These are phyloP conservation scores for Caenorhabditis sp. DNA, from an alignment of 2,888 invertebrate genomes.

Conservation along the genomic window DNA sequence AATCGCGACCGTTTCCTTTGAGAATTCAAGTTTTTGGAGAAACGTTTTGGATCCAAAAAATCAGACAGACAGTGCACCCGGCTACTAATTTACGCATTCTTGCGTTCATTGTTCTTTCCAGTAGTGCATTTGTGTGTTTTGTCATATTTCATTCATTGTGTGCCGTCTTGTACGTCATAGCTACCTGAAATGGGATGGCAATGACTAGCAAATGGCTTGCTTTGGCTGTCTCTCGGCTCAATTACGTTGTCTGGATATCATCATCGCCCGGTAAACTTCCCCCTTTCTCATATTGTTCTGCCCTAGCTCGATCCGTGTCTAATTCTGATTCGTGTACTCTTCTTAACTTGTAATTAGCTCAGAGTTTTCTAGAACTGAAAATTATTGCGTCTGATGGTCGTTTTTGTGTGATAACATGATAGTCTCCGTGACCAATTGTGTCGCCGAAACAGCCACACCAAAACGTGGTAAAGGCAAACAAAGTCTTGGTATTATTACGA, in stretches of 20 bases:
- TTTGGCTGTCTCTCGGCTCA: too few species aligned
- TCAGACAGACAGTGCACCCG: slow-evolving; percentile 13
- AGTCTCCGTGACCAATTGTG: background rate
- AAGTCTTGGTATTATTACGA: too few species aligned
- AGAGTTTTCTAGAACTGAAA: background rate
- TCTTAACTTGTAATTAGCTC: background rate
- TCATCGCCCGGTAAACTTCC: too few species aligned
- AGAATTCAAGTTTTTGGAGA: background rate
- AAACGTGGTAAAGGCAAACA: too few species aligned
- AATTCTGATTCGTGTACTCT: background rate
- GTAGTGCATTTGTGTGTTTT: slow-evolving; percentile 52
- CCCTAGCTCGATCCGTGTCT: background rate
- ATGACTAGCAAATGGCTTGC: slow-evolving; percentile 36
- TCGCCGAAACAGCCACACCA: background rate
- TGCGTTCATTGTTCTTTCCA: slow-evolving; percentile 32
- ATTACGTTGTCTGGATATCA: too few species aligned
- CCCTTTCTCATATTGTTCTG: too few species aligned
- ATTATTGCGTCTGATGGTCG: slow-evolving; percentile 14
- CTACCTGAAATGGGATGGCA: slow-evolving; percentile 18
- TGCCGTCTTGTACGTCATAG: slow-evolving; percentile 43
- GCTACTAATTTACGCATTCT: background rate
- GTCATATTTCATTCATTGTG: slow-evolving; percentile 49
- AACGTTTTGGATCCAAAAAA: background rate
- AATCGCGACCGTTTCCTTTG: background rate
- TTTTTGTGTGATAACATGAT: background rate